Conservation (phyloP, 2,113 vertebrate species). For the Solenodon paradoxus region DNA sequence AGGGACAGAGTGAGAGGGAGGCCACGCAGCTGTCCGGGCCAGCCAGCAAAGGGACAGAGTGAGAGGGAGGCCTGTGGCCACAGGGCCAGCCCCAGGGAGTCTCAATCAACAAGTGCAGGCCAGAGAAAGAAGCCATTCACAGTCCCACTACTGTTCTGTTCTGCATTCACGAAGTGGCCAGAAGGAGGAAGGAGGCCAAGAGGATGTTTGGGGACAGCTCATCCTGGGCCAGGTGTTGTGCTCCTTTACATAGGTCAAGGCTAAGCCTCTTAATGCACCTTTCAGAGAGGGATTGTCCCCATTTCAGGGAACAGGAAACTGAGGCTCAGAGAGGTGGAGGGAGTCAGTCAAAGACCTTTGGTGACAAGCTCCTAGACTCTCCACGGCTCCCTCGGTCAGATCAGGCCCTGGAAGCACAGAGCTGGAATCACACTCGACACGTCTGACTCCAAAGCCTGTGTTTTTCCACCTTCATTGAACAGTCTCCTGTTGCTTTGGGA, state of each 20-base stretch:
- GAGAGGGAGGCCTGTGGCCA: neutral
- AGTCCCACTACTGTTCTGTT: neutral
- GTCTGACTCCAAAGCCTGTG: neutral
- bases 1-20: no score
- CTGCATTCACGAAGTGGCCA: neutral
- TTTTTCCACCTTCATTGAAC: constrained; percentile 52
- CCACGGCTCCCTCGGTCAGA: neutral
- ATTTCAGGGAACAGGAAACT: neutral
- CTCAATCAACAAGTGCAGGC: constrained; percentile 33
- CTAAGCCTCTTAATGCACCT: neutral
- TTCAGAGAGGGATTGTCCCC: neutral
- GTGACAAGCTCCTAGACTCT: neutral
- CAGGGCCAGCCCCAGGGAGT: neutral
- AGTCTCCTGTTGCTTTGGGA: constrained; percentile 44
- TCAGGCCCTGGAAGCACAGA: neutral
- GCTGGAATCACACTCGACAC: neutral
- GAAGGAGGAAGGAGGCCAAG: neutral
- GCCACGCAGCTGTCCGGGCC: neutral
- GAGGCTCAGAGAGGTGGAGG: neutral
- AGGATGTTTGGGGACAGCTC: neutral
- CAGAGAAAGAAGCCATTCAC: constrained; percentile 35
- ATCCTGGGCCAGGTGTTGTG: neutral
- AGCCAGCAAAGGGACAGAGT: neutral
- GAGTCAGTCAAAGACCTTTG: neutral
- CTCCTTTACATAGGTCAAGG: neutral